phyloP scores from a whole-genome alignment of 1,140 invertebrate species.

The Drosophila virilis region DNA sequence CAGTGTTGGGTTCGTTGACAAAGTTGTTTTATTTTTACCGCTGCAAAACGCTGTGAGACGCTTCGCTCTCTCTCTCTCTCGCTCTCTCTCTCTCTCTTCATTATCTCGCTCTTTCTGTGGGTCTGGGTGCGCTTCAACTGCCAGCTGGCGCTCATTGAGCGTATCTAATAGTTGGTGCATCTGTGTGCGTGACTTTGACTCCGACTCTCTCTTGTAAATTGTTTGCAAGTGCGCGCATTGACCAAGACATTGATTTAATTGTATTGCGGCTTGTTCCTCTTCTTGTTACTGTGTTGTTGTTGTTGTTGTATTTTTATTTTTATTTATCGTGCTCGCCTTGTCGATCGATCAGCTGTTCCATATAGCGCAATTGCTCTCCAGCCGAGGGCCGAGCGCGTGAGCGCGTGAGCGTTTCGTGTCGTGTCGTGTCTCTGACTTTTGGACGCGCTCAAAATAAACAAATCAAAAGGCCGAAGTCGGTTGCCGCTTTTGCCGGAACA shows the following conservation, averaged over 20 bases:
- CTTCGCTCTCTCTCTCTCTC: not conserved
- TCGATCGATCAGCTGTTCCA: no score
- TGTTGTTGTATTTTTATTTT: not conserved
- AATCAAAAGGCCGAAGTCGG: no score
- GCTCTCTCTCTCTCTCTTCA: not conserved
- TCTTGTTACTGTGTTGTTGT: not conserved
- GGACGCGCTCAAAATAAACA: not conserved
- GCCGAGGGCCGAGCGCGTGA: no score
- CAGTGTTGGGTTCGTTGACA: conserved; percentile 13
- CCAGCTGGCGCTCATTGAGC: conserved; percentile 10
- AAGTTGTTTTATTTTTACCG: not conserved
- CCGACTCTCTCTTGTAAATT: conserved; percentile 28
- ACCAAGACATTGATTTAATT: conserved; percentile 40
- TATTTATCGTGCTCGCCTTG: not conserved
- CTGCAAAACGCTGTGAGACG: conserved; percentile 1
- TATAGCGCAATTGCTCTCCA: no score
- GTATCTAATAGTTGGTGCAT: conserved; percentile 11
- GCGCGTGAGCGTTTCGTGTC: no score
- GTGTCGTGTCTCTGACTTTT: no score
- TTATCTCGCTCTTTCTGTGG: not conserved
- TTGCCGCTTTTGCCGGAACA: no score
- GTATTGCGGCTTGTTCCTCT: not conserved
- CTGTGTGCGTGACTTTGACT: conserved; percentile 22
- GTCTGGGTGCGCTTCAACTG: not conserved
- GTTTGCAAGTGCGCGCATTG: conserved; percentile 12